Evolutionary conservation across 2,888 invertebrate genomes (phyloP).

Genomic region (Pharmacophagus antenor): DNA sequence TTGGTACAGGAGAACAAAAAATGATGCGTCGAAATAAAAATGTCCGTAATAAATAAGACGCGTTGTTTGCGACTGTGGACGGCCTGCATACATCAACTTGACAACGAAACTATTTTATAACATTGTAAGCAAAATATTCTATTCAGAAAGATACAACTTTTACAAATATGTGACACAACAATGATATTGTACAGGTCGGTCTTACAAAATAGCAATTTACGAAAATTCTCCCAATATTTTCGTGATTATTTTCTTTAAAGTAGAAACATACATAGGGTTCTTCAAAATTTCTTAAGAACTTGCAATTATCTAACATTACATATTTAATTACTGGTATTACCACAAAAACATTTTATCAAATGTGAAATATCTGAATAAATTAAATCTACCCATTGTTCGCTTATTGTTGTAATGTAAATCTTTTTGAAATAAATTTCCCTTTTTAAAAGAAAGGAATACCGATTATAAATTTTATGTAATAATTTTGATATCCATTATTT

Average conservation of each 20-base stretch:
- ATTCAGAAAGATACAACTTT: slow-evolving; percentile 1
- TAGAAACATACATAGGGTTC: too few relatives aligned
- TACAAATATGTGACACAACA: background rate
- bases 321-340: too few relatives aligned
- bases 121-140: slow-evolving; percentile 19
- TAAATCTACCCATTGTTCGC: too few relatives aligned
- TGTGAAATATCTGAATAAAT: too few relatives aligned
- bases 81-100: slow-evolving; percentile 73
- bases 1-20: slow-evolving; percentile 25
- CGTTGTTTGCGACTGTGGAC: slow-evolving; percentile 69
- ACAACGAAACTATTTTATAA: slow-evolving; percentile 66
- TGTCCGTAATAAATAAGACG: slow-evolving; percentile 35
- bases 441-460: background rate
- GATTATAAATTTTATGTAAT: background rate
- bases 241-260: background rate
- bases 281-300: too few relatives aligned
- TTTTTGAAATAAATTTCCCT: too few relatives aligned
- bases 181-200: background rate
- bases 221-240: background rate
- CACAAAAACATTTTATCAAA: too few relatives aligned
- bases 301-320: too few relatives aligned
- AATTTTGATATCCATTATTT: background rate
- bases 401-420: too few relatives aligned
- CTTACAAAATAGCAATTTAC: background rate
- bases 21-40: slow-evolving; percentile 33